Percentiles rank a stretch among this genome's conserved stretches.
These are phyloP conservation scores for Aradophagus sp. DNA, from an alignment of 1,140 invertebrate species.

Conservation along the genomic window DNA sequence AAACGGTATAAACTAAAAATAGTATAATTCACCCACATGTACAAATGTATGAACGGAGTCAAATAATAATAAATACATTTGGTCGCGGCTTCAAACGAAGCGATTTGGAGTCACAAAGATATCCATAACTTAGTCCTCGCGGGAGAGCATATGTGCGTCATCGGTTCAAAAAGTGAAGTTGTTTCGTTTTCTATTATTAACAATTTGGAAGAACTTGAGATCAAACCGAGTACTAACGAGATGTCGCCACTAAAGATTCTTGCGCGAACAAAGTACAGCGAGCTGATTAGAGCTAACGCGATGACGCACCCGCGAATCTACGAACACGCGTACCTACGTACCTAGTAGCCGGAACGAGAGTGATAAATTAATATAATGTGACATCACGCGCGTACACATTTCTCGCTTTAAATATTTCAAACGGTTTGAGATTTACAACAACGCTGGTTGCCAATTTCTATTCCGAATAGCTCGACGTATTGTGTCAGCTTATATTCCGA, in stretches of 20 bases:
- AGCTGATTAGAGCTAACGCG: slow-evolving; percentile 60
- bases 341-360: slow-evolving; percentile 25
- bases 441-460: slow-evolving; percentile 21
- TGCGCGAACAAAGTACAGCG: slow-evolving; percentile 38
- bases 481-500: no score
- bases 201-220: slow-evolving; percentile 50
- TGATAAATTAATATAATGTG: slow-evolving; percentile 61
- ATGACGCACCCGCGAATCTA: slow-evolving; percentile 60
- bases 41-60: no score
- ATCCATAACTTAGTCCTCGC: slow-evolving; percentile 7
- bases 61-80: slow-evolving; percentile 20
- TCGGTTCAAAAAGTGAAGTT: slow-evolving; percentile 31
- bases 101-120: slow-evolving; percentile 12
- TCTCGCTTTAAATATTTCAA: slow-evolving; percentile 41
- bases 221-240: slow-evolving; percentile 66
- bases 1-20: no score
- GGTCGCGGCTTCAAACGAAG: slow-evolving; percentile 1
- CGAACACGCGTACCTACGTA: slow-evolving; percentile 63
- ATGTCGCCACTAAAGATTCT: slow-evolving; percentile 62
- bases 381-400: slow-evolving; percentile 16
- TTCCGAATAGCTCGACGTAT: slow-evolving; percentile 5
- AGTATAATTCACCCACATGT: no score
- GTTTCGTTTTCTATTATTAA: slow-evolving; percentile 59
- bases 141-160: slow-evolving; percentile 48
- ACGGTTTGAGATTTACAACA: slow-evolving; percentile 15